Percentiles rank a stretch among this genome's conserved stretches.
Evolutionary conservation across 1,140 invertebrate genomes (phyloP).

Genomic region (Tetramorium parvispinum): DNA sequence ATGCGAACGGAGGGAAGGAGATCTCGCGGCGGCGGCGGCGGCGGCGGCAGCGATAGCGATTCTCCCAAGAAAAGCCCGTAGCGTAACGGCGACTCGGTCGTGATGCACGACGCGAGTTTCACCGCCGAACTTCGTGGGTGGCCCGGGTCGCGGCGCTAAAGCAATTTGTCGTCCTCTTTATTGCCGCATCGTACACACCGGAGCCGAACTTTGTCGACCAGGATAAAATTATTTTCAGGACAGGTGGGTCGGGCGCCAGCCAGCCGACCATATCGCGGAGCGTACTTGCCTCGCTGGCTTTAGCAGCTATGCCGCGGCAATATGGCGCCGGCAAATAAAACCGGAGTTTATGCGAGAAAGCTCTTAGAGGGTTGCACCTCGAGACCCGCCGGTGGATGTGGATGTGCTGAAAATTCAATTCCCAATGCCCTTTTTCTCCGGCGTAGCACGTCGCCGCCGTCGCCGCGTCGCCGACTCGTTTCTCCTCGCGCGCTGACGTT

Average conservation of each 20-base stretch:
- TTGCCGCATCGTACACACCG: slow-evolving; percentile 67
- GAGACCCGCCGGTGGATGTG: slow-evolving; percentile 4
- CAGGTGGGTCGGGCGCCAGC: slow-evolving; percentile 27
- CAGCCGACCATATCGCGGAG: slow-evolving; percentile 31
- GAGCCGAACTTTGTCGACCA: slow-evolving; percentile 61
- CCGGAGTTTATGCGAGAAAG: slow-evolving; percentile 69
- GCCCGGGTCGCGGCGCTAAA: slow-evolving; percentile 60
- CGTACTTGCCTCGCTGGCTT: slow-evolving; percentile 49
- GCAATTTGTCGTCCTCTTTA: slow-evolving; percentile 77
- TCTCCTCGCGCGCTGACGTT: slow-evolving; percentile 23
- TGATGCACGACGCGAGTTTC: slow-evolving; percentile 69
- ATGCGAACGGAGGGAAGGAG: neutral
- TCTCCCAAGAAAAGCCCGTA: slow-evolving; percentile 20
- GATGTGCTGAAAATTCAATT: slow-evolving; percentile 71
- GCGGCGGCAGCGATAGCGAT: slow-evolving; percentile 9
- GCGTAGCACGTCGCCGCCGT: neutral
- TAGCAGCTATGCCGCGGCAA: slow-evolving; percentile 59
- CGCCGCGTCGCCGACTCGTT: neutral
- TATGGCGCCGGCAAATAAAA: slow-evolving; percentile 73
- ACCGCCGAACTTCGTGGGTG: slow-evolving; percentile 62
- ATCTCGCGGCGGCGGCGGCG: neutral
- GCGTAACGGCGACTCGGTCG: neutral
- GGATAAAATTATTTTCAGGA: slow-evolving; percentile 75
- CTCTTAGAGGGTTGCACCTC: slow-evolving; percentile 63
- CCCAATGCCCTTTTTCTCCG: slow-evolving; percentile 15